phyloP scores from a whole-genome alignment of 2,113 vertebrate species.

The Anoplopoma fimbria region DNA sequence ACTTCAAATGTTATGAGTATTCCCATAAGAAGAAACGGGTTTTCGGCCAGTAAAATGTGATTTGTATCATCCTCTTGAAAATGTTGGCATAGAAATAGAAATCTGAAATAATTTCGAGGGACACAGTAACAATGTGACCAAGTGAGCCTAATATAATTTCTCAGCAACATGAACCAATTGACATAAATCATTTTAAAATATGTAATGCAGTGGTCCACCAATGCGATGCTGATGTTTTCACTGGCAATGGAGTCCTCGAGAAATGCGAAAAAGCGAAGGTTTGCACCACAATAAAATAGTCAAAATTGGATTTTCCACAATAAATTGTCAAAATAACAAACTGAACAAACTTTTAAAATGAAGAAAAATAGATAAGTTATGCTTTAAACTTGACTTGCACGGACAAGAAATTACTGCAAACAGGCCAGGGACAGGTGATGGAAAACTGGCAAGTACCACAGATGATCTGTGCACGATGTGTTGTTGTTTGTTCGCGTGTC shows the following conservation, averaged over 20 bases:
- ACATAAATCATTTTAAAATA: not conserved
- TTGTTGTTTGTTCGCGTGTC: constrained; percentile 36
- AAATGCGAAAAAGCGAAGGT: not conserved
- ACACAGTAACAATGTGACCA: not conserved
- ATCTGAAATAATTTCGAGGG: not conserved
- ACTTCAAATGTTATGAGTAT: constrained; percentile 2
- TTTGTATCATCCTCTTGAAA: constrained; percentile 25
- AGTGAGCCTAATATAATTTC: not conserved
- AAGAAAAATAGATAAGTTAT: not conserved
- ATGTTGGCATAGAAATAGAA: not conserved
- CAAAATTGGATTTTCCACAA: not conserved
- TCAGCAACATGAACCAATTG: not conserved
- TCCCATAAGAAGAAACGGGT: constrained; percentile 3
- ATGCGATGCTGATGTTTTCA: not conserved
- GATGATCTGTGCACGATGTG: not conserved
- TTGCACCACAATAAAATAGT: not conserved
- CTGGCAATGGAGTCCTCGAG: not conserved
- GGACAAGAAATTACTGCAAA: not conserved
- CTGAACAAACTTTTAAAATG: not conserved
- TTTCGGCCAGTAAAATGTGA: constrained; percentile 21
- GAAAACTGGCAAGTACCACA: not conserved
- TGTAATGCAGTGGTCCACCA: not conserved
- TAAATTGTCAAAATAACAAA: not conserved
- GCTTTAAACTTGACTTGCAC: not conserved
- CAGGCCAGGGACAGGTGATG: not conserved